Percentiles rank a stretch among this genome's conserved stretches.
Conservation (phyloP, 2,113 vertebrate species). For the Strigops habroptila region DNA sequence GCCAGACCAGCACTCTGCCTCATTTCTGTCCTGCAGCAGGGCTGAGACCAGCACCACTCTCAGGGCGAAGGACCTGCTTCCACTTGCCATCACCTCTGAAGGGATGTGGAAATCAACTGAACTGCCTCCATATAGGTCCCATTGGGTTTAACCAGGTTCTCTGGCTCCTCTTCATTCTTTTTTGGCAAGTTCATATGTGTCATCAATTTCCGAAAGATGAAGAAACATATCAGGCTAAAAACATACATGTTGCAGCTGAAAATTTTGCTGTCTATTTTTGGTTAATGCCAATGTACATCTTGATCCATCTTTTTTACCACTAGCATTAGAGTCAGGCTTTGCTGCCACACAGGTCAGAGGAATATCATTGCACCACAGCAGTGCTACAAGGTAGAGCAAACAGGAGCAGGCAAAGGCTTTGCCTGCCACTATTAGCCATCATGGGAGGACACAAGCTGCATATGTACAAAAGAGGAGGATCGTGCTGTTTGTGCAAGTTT, state of each 20-base stretch:
- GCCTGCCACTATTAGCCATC: background rate
- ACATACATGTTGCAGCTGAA: background rate
- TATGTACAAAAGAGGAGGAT: background rate
- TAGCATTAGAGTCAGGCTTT: background rate
- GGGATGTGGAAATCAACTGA: background rate
- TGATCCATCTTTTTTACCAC: background rate
- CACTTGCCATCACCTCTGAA: background rate
- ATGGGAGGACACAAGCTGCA: background rate
- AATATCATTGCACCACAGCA: background rate
- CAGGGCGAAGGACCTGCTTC: background rate
- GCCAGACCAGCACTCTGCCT: rapidly evolving
- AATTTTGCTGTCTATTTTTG: background rate
- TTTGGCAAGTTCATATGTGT: background rate
- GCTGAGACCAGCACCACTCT: background rate
- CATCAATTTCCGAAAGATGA: background rate
- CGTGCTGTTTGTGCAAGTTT: background rate
- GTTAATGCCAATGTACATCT: background rate
- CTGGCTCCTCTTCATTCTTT: background rate
- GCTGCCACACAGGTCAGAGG: background rate
- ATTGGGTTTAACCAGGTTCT: background rate
- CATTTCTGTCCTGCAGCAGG: rapidly evolving
- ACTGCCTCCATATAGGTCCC: background rate
- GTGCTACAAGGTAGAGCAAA: background rate
- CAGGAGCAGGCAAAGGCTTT: background rate
- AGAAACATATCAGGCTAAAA: background rate